Evolutionary conservation across 2,797 vertebrate genomes (phyloP), one percentile per base, ranked within the genome.

Genomic region (Champsocephalus esox): DNA sequence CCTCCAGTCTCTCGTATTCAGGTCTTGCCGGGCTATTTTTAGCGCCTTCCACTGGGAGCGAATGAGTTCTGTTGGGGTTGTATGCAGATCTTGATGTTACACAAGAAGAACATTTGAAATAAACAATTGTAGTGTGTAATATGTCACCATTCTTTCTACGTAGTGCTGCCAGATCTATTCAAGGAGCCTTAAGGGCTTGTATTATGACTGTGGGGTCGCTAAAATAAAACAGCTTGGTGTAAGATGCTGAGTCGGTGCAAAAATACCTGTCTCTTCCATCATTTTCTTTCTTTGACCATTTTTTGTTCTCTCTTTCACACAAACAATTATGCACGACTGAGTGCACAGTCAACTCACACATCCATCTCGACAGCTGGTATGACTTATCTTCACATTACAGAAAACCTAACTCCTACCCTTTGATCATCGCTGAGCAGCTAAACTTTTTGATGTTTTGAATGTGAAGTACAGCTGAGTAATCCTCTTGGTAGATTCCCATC

Each of bases 1-100:
- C 85, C 80, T 88, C 79, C 73, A 80, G 81, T 80, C 79, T 88
- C 81, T 81, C 73, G 78, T 84, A 93, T 93, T 92, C 89, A 92
- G 91, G 92, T 92, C 92, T 92, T 87, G 81, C 80, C 77, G 74
- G 46, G 75, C 76, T 94, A 95, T 92, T 94, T 94, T 93, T 94
- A 94, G 91, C 82, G 60, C 58, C 73, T 54, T 79, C 80, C 85
- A 81, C 89, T 91, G 86, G 83, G 79, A 78, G 86, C 54, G 55
- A 89, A 81, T 60, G 75, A 78, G 87, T 91, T 89, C 82, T 88
- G 74, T 72, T 88, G 88, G 87, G 83, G 90, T 87, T 88, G 84
- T 84, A 90, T 87, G 78, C 84, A 89, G 87, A 90, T 88, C 89
- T 92, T 77, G 75, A 87, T 77, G 91, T 95, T 94, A 92, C 70